These are phyloP conservation scores for Hedychridium roseum DNA, from an alignment of 2,888 invertebrate species.

Conservation along the genomic window DNA sequence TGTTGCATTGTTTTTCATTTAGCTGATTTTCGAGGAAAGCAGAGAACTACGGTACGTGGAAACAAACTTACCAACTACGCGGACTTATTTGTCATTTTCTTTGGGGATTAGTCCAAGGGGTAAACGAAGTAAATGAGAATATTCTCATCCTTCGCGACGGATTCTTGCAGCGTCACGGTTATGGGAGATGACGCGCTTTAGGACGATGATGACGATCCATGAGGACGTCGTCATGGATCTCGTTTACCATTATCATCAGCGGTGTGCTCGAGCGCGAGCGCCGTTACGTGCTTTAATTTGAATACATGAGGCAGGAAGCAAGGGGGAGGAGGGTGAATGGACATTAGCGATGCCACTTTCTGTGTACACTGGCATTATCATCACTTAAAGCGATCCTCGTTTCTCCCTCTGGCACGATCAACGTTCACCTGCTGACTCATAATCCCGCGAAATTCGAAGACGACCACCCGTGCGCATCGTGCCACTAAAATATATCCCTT, in stretches of 20 bases:
- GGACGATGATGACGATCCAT: neutral
- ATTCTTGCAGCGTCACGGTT: neutral
- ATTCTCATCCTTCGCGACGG: neutral
- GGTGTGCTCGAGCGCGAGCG: conserved; percentile 31
- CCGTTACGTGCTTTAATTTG: conserved; percentile 53
- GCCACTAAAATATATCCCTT: too few species aligned
- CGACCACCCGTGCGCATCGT: conserved; percentile 27
- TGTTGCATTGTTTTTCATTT: too few species aligned
- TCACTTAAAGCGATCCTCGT: conserved; percentile 33
- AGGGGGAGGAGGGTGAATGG: conserved; percentile 23
- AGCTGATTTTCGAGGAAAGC: too few species aligned
- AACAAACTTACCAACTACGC: too few species aligned
- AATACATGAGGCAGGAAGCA: conserved; percentile 56
- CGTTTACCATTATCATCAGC: conserved; percentile 51
- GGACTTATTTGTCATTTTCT: too few species aligned
- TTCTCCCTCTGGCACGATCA: neutral
- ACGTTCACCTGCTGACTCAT: conserved; percentile 29
- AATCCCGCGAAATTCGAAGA: conserved; percentile 35
- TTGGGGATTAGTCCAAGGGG: too few species aligned
- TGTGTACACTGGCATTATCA: conserved; percentile 44
- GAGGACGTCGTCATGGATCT: conserved; percentile 33
- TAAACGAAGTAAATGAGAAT: too few species aligned
- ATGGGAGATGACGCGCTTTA: neutral
- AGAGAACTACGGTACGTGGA: too few species aligned
- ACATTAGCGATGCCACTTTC: conserved; percentile 53